Evolutionary conservation across 2,113 vertebrate genomes (phyloP).

Genomic region (Tachysurus fulvidraco): DNA sequence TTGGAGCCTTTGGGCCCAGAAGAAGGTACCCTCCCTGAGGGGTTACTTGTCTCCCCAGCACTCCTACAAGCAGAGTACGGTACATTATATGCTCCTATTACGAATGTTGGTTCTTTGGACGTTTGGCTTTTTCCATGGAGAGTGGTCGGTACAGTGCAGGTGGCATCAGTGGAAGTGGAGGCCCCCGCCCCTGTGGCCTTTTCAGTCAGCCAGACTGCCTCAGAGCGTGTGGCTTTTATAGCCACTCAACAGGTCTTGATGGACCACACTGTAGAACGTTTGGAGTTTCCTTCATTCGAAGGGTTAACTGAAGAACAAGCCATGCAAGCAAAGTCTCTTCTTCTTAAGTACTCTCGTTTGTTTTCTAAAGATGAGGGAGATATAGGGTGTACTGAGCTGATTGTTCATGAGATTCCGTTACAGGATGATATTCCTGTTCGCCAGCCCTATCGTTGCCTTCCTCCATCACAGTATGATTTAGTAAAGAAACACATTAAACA

Average conservation of each 20-base stretch:
- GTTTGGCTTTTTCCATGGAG: neutral
- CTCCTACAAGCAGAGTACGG: neutral
- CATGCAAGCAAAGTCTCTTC: neutral
- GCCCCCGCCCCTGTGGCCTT: too few species aligned
- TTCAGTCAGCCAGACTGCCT: too few species aligned
- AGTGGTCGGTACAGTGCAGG: neutral
- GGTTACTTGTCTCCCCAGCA: neutral
- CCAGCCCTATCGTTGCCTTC: neutral
- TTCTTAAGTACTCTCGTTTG: neutral
- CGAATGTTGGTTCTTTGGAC: neutral
- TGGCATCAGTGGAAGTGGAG: too few species aligned
- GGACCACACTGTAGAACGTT: too few species aligned
- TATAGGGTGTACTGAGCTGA: conserved; percentile 3
- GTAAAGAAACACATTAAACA: conserved; percentile 32
- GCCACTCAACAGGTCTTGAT: too few species aligned
- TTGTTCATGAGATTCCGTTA: conserved; percentile 33
- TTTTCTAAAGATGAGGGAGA: conserved; percentile 4
- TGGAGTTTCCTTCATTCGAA: neutral
- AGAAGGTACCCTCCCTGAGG: neutral
- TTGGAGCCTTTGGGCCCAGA: neutral
- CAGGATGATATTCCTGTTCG: conserved; percentile 5
- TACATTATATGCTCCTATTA: neutral
- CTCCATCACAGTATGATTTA: conserved; percentile 21
- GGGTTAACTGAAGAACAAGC: neutral
- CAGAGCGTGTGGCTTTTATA: too few species aligned